Evolutionary conservation across 2,888 invertebrate genomes (phyloP), one percentile per base, ranked within the genome.

Genomic region (Caenorhabditis plicata): DNA sequence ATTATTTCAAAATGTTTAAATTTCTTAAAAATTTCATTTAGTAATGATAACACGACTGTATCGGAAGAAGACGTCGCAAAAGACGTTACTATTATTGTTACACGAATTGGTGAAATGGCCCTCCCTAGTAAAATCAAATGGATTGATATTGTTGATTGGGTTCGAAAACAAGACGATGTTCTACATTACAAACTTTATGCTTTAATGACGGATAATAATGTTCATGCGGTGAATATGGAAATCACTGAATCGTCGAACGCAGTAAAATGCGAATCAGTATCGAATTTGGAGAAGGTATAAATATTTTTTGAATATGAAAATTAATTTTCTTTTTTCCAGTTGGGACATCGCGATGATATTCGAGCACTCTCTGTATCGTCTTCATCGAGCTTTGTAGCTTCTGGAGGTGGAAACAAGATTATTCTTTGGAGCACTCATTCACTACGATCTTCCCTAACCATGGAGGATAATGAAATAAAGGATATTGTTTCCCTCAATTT

Each of bases 271-370:
- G 66, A 68, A 27, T 31, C 26, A 22, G 47, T 61, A 4, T 47
- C 49, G 13, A 66, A 67, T 47, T 51, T 75, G 22, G 68, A 71
- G 69, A 68, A 69, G 56, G 73, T 73, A 36, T 13, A 9, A 35
- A 20, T 20, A 27, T 26, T 15, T 36, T 23, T n/a, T n/a, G n/a
- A n/a, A n/a, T n/a, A n/a, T n/a, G n/a, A 36, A 13, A n/a, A 9
- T 5, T 33, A 13, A 33, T 9, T n/a, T 33, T 33, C 33, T 5
- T 19, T 7, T 40, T 15, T 13, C 26, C 64, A 62, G 74, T 49
- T 88, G 13, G 95, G 95, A 0, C 96, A 96, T 83, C 88, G 91
- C 51, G 89, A 89, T 39, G 92, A 95, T 79, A 89, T 94, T 5
- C 86, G 92, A 43, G 87, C 90, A 20, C 85, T 96, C 20, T 87